phyloP scores from a whole-genome alignment of 2,888 invertebrate species.

The Xanthorhoe spadicearia region DNA sequence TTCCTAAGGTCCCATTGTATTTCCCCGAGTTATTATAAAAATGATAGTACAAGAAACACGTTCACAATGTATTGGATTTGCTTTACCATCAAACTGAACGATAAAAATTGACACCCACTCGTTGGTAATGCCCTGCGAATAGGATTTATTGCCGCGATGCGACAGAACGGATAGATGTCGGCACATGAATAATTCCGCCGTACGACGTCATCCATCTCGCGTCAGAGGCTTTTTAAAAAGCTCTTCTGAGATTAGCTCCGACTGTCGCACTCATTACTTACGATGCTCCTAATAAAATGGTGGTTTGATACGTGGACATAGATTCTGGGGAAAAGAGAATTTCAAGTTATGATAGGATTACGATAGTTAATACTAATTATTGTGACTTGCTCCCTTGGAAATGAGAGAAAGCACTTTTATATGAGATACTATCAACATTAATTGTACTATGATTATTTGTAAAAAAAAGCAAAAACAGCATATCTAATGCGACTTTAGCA shows the following conservation, averaged over 20 bases:
- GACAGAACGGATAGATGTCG: slow-evolving; percentile 31
- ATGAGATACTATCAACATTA: no score
- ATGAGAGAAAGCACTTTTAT: no score
- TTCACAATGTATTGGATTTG: neutral
- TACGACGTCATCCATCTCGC: slow-evolving; percentile 34
- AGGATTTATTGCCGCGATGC: slow-evolving; percentile 23
- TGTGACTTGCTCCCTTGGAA: no score
- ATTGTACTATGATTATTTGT: no score
- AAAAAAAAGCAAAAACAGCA: no score
- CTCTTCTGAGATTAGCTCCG: slow-evolving; percentile 34
- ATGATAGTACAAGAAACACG: neutral
- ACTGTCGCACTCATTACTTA: slow-evolving; percentile 28
- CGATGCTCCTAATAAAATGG: slow-evolving; percentile 19
- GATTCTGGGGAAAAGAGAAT: slow-evolving; percentile 2
- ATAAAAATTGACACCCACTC: slow-evolving; percentile 31
- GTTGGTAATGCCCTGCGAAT: slow-evolving; percentile 23
- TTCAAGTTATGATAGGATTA: no score
- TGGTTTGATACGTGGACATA: neutral
- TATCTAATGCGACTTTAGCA: no score
- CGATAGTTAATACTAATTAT: no score
- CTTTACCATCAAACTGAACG: slow-evolving; percentile 8
- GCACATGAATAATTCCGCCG: slow-evolving; percentile 39
- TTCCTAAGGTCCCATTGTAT: slow-evolving; percentile 4
- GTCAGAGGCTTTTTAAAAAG: slow-evolving; percentile 33
- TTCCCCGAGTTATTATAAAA: neutral